phyloP scores from a whole-genome alignment of 2,797 vertebrate species.

The Anguilla pacifica region DNA sequence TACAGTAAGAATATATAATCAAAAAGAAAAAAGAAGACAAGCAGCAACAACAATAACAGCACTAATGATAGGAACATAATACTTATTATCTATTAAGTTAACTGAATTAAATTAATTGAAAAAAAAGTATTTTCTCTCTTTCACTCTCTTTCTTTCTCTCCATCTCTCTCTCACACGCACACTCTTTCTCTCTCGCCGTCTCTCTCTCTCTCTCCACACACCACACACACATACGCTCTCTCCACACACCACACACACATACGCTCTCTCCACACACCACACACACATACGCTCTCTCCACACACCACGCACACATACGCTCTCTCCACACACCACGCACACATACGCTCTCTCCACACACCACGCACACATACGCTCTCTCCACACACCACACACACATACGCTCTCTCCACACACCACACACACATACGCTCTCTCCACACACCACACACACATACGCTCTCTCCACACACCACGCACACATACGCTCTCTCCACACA shows the following conservation, averaged over 20 bases:
- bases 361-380: background rate
- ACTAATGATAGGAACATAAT: too few species aligned
- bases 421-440: background rate
- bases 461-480: background rate
- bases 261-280: background rate
- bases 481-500: background rate
- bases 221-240: background rate
- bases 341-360: background rate
- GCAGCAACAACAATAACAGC: too few species aligned
- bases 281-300: too few species aligned
- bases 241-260: background rate
- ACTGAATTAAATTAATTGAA: too few species aligned
- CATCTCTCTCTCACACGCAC: background rate
- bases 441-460: background rate
- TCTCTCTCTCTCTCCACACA: background rate
- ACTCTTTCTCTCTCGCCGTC: background rate
- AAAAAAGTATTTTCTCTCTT: background rate
- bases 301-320: background rate
- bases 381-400: background rate
- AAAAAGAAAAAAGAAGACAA: too few species aligned
- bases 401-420: background rate
- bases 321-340: background rate
- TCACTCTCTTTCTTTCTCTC: background rate
- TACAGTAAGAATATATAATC: too few species aligned
- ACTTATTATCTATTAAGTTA: too few species aligned